A percentile compares a stretch with the other conserved stretches of the same genome.
Evolutionary conservation across 2,888 invertebrate genomes (phyloP).

Genomic region (Sesia bembeciformis): DNA sequence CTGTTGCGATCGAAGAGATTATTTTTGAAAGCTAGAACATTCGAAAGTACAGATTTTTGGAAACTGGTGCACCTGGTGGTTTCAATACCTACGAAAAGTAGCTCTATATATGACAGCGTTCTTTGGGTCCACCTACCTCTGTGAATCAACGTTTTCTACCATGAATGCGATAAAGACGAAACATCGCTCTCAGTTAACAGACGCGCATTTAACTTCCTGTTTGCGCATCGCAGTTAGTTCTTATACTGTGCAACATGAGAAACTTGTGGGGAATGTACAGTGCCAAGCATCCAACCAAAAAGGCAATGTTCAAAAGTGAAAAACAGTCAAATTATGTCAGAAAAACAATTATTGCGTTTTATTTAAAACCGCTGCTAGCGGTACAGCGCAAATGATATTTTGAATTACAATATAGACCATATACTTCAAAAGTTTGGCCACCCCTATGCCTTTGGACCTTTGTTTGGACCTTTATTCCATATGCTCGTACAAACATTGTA

Average conservation of each 20-base stretch:
- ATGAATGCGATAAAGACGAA: not conserved
- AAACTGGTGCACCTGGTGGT: not conserved
- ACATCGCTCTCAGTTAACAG: not conserved
- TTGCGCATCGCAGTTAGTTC: slow-evolving; percentile 1
- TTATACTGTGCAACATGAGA: not conserved
- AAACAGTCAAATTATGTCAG: too few relatives aligned
- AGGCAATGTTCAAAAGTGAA: not conserved
- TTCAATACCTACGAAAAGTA: slow-evolving; percentile 1
- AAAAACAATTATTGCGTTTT: not conserved
- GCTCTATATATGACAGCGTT: not conserved
- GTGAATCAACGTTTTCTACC: not conserved
- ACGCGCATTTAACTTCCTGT: slow-evolving; percentile 1
- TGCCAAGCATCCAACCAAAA: not conserved
- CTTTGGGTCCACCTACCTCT: not conserved
- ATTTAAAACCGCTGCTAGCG: not conserved
- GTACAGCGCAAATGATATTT: not conserved
- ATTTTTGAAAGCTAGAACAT: slow-evolving; percentile 3
- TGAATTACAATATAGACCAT: not conserved
- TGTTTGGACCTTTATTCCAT: too few relatives aligned
- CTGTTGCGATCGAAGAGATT: not conserved
- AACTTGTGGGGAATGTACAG: slow-evolving; percentile 1
- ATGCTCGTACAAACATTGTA: too few relatives aligned
- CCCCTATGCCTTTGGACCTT: not conserved
- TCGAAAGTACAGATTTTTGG: not conserved
- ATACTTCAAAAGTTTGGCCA: not conserved